These are phyloP conservation scores for Eueremaeus valkanovi DNA, from an alignment of 2,888 invertebrate species.

Conservation along the genomic window DNA sequence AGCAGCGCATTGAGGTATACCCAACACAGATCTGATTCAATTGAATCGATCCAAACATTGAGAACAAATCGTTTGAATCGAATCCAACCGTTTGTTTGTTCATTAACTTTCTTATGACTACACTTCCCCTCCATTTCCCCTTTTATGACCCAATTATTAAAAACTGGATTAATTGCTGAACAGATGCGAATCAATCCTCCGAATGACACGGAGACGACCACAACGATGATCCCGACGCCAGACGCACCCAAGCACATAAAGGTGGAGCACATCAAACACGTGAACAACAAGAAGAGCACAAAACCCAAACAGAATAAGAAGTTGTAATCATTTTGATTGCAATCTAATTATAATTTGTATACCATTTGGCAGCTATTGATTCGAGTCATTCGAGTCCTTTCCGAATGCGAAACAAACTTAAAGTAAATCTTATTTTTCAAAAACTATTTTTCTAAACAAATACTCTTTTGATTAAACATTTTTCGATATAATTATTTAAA, in stretches of 20 bases:
- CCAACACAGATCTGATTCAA: no score
- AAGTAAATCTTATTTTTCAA: not conserved
- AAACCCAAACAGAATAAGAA: conserved; percentile 40
- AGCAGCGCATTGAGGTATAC: conserved; percentile 75
- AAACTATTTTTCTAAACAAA: not conserved
- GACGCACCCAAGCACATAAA: conserved; percentile 44
- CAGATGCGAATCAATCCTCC: conserved; percentile 47
- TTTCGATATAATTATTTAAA: no score
- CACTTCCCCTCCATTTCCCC: not conserved
- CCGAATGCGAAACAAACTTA: not conserved
- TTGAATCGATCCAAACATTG: conserved; percentile 43
- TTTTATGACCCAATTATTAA: not conserved
- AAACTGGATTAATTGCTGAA: not conserved
- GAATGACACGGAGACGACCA: conserved; percentile 45
- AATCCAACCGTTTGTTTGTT: not conserved
- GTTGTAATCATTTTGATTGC: conserved; percentile 6
- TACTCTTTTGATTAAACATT: not conserved
- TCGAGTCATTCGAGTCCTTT: conserved; percentile 3
- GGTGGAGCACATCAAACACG: conserved; percentile 17
- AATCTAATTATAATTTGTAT: no score
- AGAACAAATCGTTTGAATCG: conserved; percentile 51
- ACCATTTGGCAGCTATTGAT: conserved; percentile 26
- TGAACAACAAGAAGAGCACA: conserved; percentile 37
- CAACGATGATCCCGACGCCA: conserved; percentile 45
- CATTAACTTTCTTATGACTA: not conserved